Evolutionary conservation across 2,888 invertebrate genomes (phyloP).

Genomic region (Dinocampus coccinellae): DNA sequence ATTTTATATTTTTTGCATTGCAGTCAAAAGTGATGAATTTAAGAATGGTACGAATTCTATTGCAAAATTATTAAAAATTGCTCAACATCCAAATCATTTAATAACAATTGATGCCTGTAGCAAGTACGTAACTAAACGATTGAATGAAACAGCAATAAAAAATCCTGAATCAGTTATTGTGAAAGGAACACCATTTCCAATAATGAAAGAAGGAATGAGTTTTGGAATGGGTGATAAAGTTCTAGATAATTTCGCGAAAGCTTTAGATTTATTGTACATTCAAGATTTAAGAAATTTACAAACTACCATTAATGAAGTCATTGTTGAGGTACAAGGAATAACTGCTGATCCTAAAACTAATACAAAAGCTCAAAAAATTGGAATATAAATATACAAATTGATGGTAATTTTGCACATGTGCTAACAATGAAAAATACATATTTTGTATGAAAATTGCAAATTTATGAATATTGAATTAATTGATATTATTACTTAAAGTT

Average conservation of each 20-base stretch:
- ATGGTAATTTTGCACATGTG: constrained; percentile 27
- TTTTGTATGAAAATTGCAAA: not conserved
- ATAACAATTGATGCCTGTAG: constrained; percentile 80
- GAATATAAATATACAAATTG: constrained; percentile 70
- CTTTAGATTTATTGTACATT: constrained; percentile 84
- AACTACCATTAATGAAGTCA: constrained; percentile 93
- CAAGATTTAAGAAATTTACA: constrained; percentile 89
- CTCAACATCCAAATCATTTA: constrained; percentile 85
- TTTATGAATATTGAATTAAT: not conserved
- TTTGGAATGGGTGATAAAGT: constrained; percentile 77
- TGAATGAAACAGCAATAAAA: constrained; percentile 74
- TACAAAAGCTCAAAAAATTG: constrained; percentile 93
- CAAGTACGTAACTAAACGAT: constrained; percentile 73
- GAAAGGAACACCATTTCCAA: constrained; percentile 78
- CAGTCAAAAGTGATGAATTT: constrained; percentile 88
- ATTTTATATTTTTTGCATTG: constrained; percentile 21
- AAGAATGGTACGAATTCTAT: constrained; percentile 84
- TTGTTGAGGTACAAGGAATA: constrained; percentile 91
- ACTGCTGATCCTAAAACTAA: constrained; percentile 98
- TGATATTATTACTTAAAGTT: not conserved
- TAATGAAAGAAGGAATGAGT: constrained; percentile 77
- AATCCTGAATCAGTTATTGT: constrained; percentile 72
- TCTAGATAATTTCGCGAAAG: constrained; percentile 81
- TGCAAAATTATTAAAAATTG: constrained; percentile 83
- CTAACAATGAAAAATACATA: constrained; percentile 38